These are phyloP conservation scores for Nyctibius bracteatus DNA, from an alignment of 2,113 vertebrate species.

Conservation along the genomic window DNA sequence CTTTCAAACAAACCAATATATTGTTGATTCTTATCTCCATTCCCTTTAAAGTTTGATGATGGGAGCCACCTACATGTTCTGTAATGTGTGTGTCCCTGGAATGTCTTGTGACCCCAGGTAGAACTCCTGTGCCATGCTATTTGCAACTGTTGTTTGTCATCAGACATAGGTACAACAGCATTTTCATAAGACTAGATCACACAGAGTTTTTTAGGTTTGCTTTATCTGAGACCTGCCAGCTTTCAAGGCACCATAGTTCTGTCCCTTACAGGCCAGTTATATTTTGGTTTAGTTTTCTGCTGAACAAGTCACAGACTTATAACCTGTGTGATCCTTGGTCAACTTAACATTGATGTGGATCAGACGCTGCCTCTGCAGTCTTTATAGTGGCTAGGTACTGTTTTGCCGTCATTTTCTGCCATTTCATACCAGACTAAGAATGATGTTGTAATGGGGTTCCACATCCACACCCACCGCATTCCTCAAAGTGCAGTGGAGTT, in stretches of 20 bases:
- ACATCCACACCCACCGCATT: neutral
- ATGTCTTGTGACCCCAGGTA: neutral
- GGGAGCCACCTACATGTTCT: neutral
- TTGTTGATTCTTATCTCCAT: neutral
- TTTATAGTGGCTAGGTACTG: neutral
- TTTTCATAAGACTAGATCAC: neutral
- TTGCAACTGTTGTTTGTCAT: neutral
- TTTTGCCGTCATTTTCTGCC: neutral
- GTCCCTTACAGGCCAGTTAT: neutral
- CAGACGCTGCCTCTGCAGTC: neutral
- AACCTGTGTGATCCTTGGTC: neutral
- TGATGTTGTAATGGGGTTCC: neutral
- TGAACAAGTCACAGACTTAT: neutral
- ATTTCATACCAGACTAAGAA: neutral
- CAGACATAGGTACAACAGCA: neutral
- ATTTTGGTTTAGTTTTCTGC: neutral
- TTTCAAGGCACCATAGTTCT: neutral
- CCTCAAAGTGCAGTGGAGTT: neutral
- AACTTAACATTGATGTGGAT: neutral
- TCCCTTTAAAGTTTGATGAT: neutral
- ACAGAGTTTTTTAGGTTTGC: neutral
- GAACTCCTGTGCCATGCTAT: neutral
- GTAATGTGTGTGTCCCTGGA: neutral
- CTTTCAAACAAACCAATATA: neutral
- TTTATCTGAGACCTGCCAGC: neutral